phyloP scores from a whole-genome alignment of 2,888 invertebrate genomes.

The Harpalus rubripes region DNA sequence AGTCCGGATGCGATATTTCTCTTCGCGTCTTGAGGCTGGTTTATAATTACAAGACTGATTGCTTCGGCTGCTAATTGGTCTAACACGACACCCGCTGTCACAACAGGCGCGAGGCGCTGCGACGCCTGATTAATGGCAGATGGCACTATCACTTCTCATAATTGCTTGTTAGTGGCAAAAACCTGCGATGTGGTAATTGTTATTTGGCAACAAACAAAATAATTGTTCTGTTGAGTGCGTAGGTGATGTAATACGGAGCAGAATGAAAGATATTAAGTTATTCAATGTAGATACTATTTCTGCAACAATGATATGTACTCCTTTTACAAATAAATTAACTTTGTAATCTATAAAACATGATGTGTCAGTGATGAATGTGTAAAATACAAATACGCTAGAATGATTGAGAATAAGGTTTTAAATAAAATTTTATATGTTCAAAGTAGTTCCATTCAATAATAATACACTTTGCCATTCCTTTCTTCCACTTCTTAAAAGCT shows the following conservation, averaged over 20 bases:
- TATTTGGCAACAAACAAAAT: slow-evolving; percentile 14
- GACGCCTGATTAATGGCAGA: slow-evolving; percentile 57
- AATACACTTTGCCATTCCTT: too few relatives aligned
- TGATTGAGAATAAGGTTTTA: too few relatives aligned
- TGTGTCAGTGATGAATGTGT: too few relatives aligned
- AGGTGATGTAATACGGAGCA: slow-evolving; percentile 18
- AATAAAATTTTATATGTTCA: too few relatives aligned
- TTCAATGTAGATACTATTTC: too few relatives aligned
- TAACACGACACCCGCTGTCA: slow-evolving; percentile 68
- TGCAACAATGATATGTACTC: too few relatives aligned
- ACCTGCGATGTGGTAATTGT: slow-evolving; percentile 45
- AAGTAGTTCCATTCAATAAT: too few relatives aligned
- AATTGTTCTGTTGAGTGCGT: slow-evolving; percentile 22
- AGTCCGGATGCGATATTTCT: slow-evolving; percentile 1
- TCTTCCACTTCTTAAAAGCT: too few relatives aligned
- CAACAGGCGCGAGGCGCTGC: slow-evolving; percentile 57
- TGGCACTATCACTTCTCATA: slow-evolving; percentile 54
- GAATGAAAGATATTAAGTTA: too few relatives aligned
- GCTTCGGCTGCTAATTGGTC: slow-evolving; percentile 67
- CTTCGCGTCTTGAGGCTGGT: slow-evolving; percentile 26
- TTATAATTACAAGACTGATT: slow-evolving; percentile 68
- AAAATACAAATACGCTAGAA: too few relatives aligned
- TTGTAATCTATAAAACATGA: too few relatives aligned
- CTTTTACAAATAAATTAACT: too few relatives aligned
- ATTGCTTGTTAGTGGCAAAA: slow-evolving; percentile 56